Base-by-base conservation (phyloP, 2,797 vertebrate species). In the Cetoscarus ocellatus region DNA sequence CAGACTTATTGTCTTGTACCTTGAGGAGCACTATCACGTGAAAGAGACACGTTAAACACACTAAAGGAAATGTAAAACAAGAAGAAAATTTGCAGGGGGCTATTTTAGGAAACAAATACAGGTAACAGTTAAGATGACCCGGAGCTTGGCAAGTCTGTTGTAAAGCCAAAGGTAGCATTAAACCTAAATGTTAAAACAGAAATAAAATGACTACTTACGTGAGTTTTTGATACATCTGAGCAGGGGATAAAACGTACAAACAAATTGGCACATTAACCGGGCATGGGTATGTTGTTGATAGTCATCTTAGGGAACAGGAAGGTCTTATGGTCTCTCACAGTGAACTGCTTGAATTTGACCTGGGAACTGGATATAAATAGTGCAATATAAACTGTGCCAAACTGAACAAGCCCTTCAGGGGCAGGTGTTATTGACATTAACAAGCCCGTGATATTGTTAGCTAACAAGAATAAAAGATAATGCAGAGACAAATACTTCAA, bases 321-420 rank as follows among this genome's bases (percentile, higher is more conserved):
- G 53, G 66, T 66, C 17, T 75, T 65, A 73, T 70, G 64, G 61
- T 67, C 36, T 54, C 56, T 57, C 60, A 63, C 34, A 75, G 60
- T 80, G 59, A 81, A 78, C 72, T 76, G 73, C 57, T 85, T 76
- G 74, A 62, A 81, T 58, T 70, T 73, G 77, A 89, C 76, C 61
- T 82, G 83, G 79, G 82, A 70, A 65, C 38, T 39, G 71, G 75
- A 67, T 86, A 89, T 79, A 87, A 91, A 90, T 91, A 93, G 90
- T 91, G 91, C 88, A 90, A 93, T 86, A 86, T 67, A 88, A 90
- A 88, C 65, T 76, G 80, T 73, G 72, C 62, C 77, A 71, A 67
- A 70, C 52, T 59, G 36, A 81, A 27, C 27, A 27, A 27, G 27
- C 27, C 27, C 27, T 2, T 27, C 27, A 27, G 58, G 40, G 67